Base-by-base conservation (phyloP, 2,888 invertebrate genomes). In the Parnassius mnemosyne region DNA sequence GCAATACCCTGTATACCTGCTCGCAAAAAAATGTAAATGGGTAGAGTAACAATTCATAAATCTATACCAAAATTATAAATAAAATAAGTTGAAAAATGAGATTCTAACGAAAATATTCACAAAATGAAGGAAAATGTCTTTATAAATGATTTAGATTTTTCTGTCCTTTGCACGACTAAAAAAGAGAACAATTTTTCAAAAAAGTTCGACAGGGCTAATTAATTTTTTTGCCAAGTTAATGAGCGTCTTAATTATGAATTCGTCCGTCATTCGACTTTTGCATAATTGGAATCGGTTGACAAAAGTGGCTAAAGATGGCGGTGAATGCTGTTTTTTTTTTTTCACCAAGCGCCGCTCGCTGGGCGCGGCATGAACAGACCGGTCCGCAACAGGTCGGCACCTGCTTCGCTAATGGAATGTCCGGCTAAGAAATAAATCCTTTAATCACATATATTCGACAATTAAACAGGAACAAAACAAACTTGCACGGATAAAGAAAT, bases 341-440 rank as follows among this genome's bases (percentile, higher is more conserved):
- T 54, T 62, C 58, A 63, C 44, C 61, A 55, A 49, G 69, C 69
- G 62, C 65, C 65, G 67, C 57, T 64, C 63, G 55, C 56, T 51
- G 66, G 60, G 58, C 60, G 64, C 53, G 62, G 57, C 65, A 69
- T 49, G 81, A 85, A 84, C 84, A 83, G 86, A 84, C 80, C 71
- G 60, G 70, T 69, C 75, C 69, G 71, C 79, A 83, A 85, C 88
- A 82, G 76, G 88, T 85, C 84, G 82, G 80, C 88, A 89, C 89
- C 89, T 88, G 89, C 81, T 76, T 70, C 57, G 68, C 73, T 71
- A 72, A 69, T 68, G 83, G 86, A 83, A 87, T 86, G 87, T 80
- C 79, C 83, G 82, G 75, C 74, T 72, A 76, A 74, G 75, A 76
- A 78, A 77, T 67, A 68, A 64, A 69, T 70, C 69, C 71, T 70